Base-by-base conservation (phyloP, 2,797 vertebrate species). In the Staurois parvus region DNA sequence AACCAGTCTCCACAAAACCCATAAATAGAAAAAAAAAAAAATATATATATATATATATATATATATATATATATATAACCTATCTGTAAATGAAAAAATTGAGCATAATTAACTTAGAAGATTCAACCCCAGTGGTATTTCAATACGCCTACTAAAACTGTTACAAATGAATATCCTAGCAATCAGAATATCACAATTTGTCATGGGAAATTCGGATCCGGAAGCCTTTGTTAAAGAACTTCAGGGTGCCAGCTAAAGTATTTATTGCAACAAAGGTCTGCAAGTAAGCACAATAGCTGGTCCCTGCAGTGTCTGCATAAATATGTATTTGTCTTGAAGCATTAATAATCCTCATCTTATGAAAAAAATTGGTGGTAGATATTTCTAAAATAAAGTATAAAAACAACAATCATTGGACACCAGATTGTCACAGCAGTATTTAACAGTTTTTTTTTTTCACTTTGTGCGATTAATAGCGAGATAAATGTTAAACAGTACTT, bases 271-370 rank as follows among this genome's bases (percentile, higher is more conserved):
- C 28, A 66, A 66, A 66, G 64, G 64, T 29, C 64, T 66, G 64
- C n/a, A 66, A 66, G 64, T 66, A 66, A 66, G 28, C 64, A 66
- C 64, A 66, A 29, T 66, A 29, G 26, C 12, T 28, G n/a, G 64
- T 66, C 64, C 64, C 64, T 66, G 64, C 26, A 66, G 64, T 66
- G 64, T 29, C 64, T 66, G 64, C 64, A 66, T 66, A 66, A 28
- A 66, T 13, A 76, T 76, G 29, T 11, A 76, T 64, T 64, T 76
- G 19, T 24, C 12, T 64, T 37, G 21, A 9, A 30, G 42, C 19
- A 12, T 10, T 17, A 56, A 52, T 30, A 9, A 30, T 52, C 17
- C 73, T 19, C 24, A 0, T 30, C 30, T 76, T 76, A 12, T 13
- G 37, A 15, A 66, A 66, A 9, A 29, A 24, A 26, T 7, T 66